These are phyloP conservation scores for Falcaria lacertinaria DNA, from an alignment of 2,888 invertebrate genomes.

Conservation along the genomic window DNA sequence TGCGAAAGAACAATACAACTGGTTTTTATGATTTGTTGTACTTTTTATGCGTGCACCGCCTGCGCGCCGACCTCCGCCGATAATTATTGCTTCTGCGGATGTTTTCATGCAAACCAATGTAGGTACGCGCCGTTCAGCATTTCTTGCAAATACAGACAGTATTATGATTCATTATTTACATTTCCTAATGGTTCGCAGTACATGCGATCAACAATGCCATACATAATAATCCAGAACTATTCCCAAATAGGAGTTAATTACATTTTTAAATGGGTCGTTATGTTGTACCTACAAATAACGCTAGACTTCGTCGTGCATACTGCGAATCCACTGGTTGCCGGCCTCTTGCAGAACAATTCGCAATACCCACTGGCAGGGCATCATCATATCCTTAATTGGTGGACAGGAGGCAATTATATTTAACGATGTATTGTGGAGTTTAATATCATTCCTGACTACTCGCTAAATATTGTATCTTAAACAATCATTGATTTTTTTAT, in stretches of 20 bases:
- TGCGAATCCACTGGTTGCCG: neutral
- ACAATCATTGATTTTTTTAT: conserved; percentile 22
- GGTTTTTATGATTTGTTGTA: conserved; percentile 67
- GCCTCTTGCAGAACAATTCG: conserved; percentile 38
- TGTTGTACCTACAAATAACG: neutral
- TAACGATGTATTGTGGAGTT: conserved; percentile 72
- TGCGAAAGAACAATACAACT: conserved; percentile 71
- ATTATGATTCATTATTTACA: neutral
- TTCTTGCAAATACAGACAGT: neutral
- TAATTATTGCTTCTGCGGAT: conserved; percentile 44
- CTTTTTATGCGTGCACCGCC: conserved; percentile 41
- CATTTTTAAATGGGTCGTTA: conserved; percentile 3
- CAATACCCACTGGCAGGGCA: conserved; percentile 40
- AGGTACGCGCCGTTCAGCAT: conserved; percentile 2
- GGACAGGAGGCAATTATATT: conserved; percentile 61
- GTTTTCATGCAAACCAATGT: conserved; percentile 37
- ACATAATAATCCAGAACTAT: conserved; percentile 1
- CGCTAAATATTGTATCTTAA: conserved; percentile 40
- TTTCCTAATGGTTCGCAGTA: neutral
- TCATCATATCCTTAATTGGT: conserved; percentile 54
- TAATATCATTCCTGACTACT: conserved; percentile 50
- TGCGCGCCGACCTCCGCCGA: conserved; percentile 32
- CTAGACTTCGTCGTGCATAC: conserved; percentile 3
- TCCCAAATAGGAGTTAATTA: conserved; percentile 5
- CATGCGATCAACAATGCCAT: neutral